Conservation (phyloP, 1,140 invertebrate species). For the Tetramorium parvispinum region DNA sequence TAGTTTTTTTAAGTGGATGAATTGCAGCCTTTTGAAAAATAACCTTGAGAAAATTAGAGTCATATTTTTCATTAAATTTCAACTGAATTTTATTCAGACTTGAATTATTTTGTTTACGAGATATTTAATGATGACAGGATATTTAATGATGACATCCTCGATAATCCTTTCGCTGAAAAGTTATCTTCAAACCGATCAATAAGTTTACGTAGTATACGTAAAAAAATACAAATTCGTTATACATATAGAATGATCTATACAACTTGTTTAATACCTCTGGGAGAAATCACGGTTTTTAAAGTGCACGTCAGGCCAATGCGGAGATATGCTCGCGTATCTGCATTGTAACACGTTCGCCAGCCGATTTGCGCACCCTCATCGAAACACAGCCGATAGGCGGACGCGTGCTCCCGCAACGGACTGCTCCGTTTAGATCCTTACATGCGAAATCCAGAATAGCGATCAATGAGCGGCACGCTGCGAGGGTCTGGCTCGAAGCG, state of each 20-base stretch:
- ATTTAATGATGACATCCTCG: neutral
- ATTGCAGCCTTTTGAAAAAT: neutral
- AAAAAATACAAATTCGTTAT: neutral
- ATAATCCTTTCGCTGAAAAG: neutral
- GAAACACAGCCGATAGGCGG: neutral
- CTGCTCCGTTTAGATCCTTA: constrained; percentile 62
- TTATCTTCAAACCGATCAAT: neutral
- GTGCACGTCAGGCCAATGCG: neutral
- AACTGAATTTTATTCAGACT: neutral
- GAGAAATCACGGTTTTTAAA: neutral
- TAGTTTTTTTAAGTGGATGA: neutral
- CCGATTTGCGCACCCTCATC: neutral
- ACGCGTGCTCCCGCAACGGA: constrained; percentile 37
- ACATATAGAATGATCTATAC: neutral
- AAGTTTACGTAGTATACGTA: neutral
- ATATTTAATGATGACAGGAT: neutral
- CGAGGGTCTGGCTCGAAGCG: constrained; percentile 54
- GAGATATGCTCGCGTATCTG: neutral
- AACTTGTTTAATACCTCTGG: neutral
- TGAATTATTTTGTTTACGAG: neutral
- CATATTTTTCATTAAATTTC: neutral
- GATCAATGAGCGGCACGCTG: constrained; percentile 71
- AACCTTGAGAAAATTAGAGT: neutral
- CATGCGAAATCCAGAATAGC: constrained; percentile 67
- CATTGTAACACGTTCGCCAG: neutral